Base-by-base conservation (phyloP, 2,113 vertebrate species). In the Zapus hudsonius region DNA sequence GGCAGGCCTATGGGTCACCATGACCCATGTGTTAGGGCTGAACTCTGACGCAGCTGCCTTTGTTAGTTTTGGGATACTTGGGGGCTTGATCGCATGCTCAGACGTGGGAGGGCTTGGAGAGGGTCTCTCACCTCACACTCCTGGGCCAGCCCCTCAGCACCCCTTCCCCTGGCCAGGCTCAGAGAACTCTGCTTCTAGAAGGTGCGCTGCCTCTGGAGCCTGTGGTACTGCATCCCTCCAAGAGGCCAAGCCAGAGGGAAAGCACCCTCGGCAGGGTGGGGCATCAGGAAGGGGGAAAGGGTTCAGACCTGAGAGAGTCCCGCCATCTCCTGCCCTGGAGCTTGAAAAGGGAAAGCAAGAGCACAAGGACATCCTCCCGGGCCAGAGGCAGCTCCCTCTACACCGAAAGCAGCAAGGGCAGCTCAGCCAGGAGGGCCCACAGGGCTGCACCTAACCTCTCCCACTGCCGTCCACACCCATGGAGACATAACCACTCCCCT, bases 31-130 rank as follows among this genome's bases (percentile, higher is more conserved):
- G 85, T 90, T 94, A 86, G 85, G 91, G 47, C 0, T 82, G 61
- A 85, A 79, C 85, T 96, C 90, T 83, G 66, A 96, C 95, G 94
- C 95, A 96, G 95, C 94, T 93, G 91, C 95, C 94, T 95, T 87
- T 95, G 95, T 96, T 97, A 97, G 96, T 95, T 72, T 80, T 36
- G 72, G 52, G 74, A 15, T 70, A 84, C 47, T 33, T 40, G 4
- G 89, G 87, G 74, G 74, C 64, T 83, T 92, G 90, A 90, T 76
- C 90, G 95, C 95, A 96, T 97, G 97, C 96, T 96, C 87, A 95
- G 52, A 94, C 85, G 70, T 82, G 78, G 76, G 87, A 85, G 73
- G 70, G 80, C 61, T 0, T 55, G 31, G 36, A 69, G 80, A 78
- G 52, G 80, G 78, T 69, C 47, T 92, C 92, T 57, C n/a, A 47